A percentile compares a stretch with the other conserved stretches of the same genome.
These are phyloP conservation scores for Alentia gelatinosa DNA, from an alignment of 2,888 invertebrate species.

Conservation along the genomic window DNA sequence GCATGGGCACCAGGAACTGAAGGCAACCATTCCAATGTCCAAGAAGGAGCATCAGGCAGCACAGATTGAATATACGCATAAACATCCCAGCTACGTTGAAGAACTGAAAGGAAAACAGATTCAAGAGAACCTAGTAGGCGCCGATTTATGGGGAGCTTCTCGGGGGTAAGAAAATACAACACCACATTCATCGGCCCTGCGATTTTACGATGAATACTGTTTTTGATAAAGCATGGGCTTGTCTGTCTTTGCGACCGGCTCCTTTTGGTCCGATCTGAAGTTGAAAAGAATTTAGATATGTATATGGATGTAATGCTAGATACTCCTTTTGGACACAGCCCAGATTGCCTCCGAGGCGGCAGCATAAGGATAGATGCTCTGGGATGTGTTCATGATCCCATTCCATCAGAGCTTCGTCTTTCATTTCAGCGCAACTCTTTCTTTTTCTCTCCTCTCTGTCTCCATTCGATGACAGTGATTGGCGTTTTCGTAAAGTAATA, in stretches of 20 bases:
- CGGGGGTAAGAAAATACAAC: neutral
- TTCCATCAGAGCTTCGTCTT: neutral
- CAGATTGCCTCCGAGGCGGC: neutral
- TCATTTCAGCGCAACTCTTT: neutral
- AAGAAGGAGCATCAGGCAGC: constrained; percentile 99
- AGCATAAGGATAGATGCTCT: neutral
- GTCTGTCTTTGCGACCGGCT: neutral
- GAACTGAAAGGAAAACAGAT: constrained; percentile 88
- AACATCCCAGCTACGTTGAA: constrained; percentile 99
- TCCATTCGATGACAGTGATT: constrained; percentile 14
- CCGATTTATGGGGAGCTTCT: neutral
- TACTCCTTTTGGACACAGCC: neutral
- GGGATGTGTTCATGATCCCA: neutral
- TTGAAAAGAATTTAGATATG: neutral
- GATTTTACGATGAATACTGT: no score
- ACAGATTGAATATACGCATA: constrained; percentile 99
- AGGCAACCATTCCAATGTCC: constrained; percentile 99
- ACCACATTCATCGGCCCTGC: neutral
- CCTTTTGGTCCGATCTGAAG: neutral
- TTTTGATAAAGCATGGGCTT: neutral
- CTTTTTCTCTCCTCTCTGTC: neutral
- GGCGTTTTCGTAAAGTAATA: constrained; percentile 17
- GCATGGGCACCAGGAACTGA: constrained; percentile 98
- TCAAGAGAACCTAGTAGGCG: constrained; percentile 37
- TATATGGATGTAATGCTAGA: no score